Evolutionary conservation across 2,797 vertebrate species (phyloP).

Genomic region (Dipus sagitta): DNA sequence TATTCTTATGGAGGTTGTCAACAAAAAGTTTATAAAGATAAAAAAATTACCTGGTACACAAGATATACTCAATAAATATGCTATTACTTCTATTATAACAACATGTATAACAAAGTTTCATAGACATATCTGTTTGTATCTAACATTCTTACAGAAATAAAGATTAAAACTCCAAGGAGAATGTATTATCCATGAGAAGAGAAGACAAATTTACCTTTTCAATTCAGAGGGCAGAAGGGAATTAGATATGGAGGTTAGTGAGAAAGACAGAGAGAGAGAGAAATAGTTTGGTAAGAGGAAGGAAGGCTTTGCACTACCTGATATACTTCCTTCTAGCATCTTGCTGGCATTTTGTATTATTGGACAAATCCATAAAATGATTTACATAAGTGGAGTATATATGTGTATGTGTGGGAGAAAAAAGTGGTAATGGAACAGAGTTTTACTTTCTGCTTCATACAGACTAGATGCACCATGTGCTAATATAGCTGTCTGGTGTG

Average conservation of each 20-base stretch:
- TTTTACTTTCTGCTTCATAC: slow-evolving; percentile 18
- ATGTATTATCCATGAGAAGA: slow-evolving; percentile 43
- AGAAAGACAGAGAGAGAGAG: neutral
- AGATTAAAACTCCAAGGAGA: slow-evolving; percentile 15
- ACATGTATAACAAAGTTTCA: neutral
- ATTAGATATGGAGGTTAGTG: neutral
- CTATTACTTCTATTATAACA: slow-evolving; percentile 9
- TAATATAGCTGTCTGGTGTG: neutral
- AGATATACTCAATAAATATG: slow-evolving; percentile 22
- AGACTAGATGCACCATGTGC: neutral
- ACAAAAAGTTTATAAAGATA: too few species aligned
- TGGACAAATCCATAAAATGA: neutral
- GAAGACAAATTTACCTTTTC: neutral
- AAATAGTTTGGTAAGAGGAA: neutral
- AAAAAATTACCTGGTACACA: neutral
- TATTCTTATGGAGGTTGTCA: too few species aligned
- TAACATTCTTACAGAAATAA: slow-evolving; percentile 36
- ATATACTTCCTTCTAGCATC: neutral
- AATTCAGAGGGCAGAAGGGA: neutral
- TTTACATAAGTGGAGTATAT: neutral
- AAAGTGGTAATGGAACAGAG: neutral
- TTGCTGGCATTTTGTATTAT: slow-evolving; percentile 25
- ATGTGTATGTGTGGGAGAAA: neutral
- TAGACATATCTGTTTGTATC: slow-evolving; percentile 1
- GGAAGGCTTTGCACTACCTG: neutral